phyloP scores from a whole-genome alignment of 2,888 invertebrate genomes.

The Apomyelois bistriatella region DNA sequence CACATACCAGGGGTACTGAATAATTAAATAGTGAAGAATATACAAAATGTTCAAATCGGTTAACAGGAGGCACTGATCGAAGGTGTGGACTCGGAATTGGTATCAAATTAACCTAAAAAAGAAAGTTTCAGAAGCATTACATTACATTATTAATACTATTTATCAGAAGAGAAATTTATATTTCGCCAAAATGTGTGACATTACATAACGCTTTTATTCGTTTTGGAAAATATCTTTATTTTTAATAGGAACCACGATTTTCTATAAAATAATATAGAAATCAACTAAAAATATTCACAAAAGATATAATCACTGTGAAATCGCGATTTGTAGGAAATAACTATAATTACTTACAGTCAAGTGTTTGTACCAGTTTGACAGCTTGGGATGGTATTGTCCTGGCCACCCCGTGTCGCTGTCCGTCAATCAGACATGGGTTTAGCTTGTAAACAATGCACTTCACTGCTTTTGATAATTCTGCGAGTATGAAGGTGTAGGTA shows the following conservation, averaged over 20 bases:
- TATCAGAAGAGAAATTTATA: too few species aligned
- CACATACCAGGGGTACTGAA: too few species aligned
- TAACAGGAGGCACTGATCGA: too few species aligned
- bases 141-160: too few species aligned
- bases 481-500: constrained; percentile 5
- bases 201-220: too few species aligned
- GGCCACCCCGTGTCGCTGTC: constrained; percentile 36
- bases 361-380: constrained; percentile 35
- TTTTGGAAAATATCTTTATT: too few species aligned
- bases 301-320: not conserved
- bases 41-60: too few species aligned
- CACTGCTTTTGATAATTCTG: constrained; percentile 35
- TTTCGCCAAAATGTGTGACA: too few species aligned
- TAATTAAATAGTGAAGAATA: too few species aligned
- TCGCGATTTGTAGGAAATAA: not conserved
- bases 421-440: constrained; percentile 44
- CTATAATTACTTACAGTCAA: constrained; percentile 9
- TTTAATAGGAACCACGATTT: not conserved
- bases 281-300: not conserved
- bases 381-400: constrained; percentile 33
- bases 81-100: too few species aligned
- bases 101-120: too few species aligned
- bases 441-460: constrained; percentile 44
- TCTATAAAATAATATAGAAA: not conserved
- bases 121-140: too few species aligned